phyloP scores from a whole-genome alignment of 2,113 vertebrate species.

The Gallinago media region DNA sequence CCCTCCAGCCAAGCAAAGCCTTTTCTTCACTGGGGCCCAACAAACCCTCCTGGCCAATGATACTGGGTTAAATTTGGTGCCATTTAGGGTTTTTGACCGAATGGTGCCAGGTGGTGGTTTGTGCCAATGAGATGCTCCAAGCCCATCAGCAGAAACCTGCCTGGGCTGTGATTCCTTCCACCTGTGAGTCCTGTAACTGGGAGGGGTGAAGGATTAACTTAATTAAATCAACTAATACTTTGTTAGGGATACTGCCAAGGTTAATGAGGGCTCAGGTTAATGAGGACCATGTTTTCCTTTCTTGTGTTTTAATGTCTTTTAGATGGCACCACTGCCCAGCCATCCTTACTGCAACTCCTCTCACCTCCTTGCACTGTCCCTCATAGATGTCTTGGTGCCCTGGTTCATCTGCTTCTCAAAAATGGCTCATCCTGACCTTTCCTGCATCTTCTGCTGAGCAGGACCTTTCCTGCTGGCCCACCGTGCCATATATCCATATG shows the following conservation, averaged over 20 bases:
- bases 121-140: not conserved
- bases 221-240: slow-evolving; percentile 46
- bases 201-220: slow-evolving; percentile 37
- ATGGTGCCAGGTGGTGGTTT: not conserved
- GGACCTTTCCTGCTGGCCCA: not conserved
- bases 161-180: not conserved
- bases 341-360: not conserved
- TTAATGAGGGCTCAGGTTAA: slow-evolving; percentile 18
- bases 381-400: fast-evolving
- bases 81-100: not conserved
- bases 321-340: not conserved
- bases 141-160: not conserved
- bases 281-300: not conserved
- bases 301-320: not conserved
- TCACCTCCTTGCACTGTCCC: not conserved
- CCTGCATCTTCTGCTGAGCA: not conserved
- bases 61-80: not conserved
- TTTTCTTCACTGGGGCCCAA: not conserved
- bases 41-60: not conserved
- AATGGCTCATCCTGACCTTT: not conserved
- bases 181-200: not conserved
- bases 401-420: not conserved
- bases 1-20: not conserved
- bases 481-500: not conserved
- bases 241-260: not conserved